Percentiles rank a stretch among this genome's conserved stretches.
phyloP scores from a whole-genome alignment of 2,888 invertebrate genomes.

The Sinodicranocentrus sp. region DNA sequence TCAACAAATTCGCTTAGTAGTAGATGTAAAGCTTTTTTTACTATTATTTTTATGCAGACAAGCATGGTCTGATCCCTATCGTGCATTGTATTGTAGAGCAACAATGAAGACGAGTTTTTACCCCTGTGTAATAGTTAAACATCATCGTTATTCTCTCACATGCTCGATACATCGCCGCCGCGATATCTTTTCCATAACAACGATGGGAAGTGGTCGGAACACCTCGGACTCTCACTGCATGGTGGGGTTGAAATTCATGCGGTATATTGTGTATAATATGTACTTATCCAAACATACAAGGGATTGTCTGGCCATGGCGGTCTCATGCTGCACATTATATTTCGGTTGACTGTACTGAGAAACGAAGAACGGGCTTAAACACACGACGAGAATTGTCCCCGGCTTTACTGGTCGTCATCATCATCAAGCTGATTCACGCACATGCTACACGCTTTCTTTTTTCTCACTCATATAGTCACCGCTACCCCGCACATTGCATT shows the following conservation, averaged over 20 bases:
- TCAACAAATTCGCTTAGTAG: neutral
- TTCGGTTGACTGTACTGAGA: no score
- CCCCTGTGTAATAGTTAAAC: slow-evolving; percentile 6
- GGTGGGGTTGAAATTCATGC: no score
- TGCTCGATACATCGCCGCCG: neutral
- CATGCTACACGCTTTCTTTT: slow-evolving; percentile 15
- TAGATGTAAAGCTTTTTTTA: no score
- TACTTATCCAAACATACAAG: no score
- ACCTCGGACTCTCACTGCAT: slow-evolving; percentile 51
- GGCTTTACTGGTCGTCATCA: slow-evolving; percentile 33
- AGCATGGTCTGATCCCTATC: no score
- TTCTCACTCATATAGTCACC: no score
- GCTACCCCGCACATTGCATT: no score
- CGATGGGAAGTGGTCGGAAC: slow-evolving; percentile 55
- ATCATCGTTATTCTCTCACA: slow-evolving; percentile 24
- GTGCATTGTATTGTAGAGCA: slow-evolving; percentile 9
- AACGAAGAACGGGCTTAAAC: neutral
- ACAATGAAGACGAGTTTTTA: slow-evolving; percentile 53
- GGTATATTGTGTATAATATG: no score
- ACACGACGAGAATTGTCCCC: neutral
- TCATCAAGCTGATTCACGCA: slow-evolving; percentile 27
- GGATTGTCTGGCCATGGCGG: no score
- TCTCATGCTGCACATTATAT: no score
- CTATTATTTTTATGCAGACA: no score
- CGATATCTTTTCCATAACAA: slow-evolving; percentile 16